phyloP scores from a whole-genome alignment of 1,140 invertebrate genomes.

The Lordiphosa stackelbergi region DNA sequence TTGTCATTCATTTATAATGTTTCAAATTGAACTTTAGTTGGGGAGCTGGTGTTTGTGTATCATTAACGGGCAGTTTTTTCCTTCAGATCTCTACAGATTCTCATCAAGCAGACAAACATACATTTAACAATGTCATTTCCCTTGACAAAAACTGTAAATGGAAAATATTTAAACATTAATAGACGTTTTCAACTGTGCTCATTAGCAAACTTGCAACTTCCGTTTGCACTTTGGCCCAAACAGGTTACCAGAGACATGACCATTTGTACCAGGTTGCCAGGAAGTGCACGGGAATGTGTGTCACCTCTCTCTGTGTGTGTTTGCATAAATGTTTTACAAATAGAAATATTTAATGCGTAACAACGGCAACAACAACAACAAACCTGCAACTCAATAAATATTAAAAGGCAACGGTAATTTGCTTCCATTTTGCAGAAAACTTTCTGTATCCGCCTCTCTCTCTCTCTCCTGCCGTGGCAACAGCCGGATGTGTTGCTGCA shows the following conservation, averaged over 20 bases:
- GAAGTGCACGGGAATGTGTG: conserved; percentile 11
- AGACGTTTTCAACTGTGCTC: conserved; percentile 3
- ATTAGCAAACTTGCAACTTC: conserved; percentile 9
- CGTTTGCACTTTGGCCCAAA: conserved; percentile 12
- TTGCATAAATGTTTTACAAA: conserved; percentile 68
- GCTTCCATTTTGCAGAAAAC: conserved; percentile 30
- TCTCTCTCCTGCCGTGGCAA: too few species aligned
- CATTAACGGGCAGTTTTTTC: conserved; percentile 35
- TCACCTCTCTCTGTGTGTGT: conserved; percentile 14
- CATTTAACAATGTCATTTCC: too few species aligned
- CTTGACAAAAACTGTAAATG: too few species aligned
- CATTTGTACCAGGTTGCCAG: background rate
- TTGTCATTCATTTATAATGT: conserved; percentile 32
- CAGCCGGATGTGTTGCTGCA: conserved; percentile 44
- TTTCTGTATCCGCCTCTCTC: conserved; percentile 2
- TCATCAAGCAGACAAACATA: too few species aligned
- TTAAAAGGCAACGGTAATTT: conserved; percentile 59
- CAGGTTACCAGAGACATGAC: background rate
- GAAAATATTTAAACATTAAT: too few species aligned
- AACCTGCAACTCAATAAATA: conserved; percentile 69
- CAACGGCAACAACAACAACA: conserved; percentile 26
- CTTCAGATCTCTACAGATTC: background rate
- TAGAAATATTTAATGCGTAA: conserved; percentile 68
- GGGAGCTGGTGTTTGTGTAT: conserved; percentile 32
- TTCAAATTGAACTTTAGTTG: conserved; percentile 23